A percentile compares a stretch with the other conserved stretches of the same genome.
These are phyloP conservation scores for Aradophagus sp. DNA, from an alignment of 1,140 invertebrate genomes.

Conservation along the genomic window DNA sequence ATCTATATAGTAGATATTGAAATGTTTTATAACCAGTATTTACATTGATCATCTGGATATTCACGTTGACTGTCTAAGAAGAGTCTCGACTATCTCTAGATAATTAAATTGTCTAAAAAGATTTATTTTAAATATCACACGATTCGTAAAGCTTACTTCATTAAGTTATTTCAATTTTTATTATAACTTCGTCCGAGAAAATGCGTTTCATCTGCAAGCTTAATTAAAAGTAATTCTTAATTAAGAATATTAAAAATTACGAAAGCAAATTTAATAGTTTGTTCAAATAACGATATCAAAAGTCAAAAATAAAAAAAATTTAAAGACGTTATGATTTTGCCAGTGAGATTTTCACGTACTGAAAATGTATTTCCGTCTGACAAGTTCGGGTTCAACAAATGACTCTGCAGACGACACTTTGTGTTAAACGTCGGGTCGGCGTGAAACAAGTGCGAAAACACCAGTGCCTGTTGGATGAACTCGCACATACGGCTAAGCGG, in stretches of 20 bases:
- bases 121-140: too few relatives aligned
- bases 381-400: slow-evolving; percentile 46
- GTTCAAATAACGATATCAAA: slow-evolving; percentile 22
- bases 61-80: too few relatives aligned
- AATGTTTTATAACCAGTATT: too few relatives aligned
- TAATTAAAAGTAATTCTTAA: too few relatives aligned
- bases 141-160: too few relatives aligned
- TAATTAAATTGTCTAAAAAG: too few relatives aligned
- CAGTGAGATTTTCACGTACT: slow-evolving; percentile 46
- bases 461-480: slow-evolving; percentile 35
- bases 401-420: slow-evolving; percentile 56
- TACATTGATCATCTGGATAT: too few relatives aligned
- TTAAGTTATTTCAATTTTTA: too few relatives aligned
- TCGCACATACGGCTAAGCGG: slow-evolving; percentile 26
- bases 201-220: too few relatives aligned
- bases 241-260: background rate
- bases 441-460: slow-evolving; percentile 51
- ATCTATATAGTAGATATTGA: too few relatives aligned
- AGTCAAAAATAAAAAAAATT: slow-evolving; percentile 24
- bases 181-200: too few relatives aligned
- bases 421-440: slow-evolving; percentile 47
- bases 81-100: too few relatives aligned
- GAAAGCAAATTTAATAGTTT: slow-evolving; percentile 27
- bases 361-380: slow-evolving; percentile 53
- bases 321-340: slow-evolving; percentile 41